A percentile compares a stretch with the other conserved stretches of the same genome.
These are phyloP conservation scores for Helostoma temminkii DNA, from an alignment of 2,797 vertebrate genomes.

Conservation along the genomic window DNA sequence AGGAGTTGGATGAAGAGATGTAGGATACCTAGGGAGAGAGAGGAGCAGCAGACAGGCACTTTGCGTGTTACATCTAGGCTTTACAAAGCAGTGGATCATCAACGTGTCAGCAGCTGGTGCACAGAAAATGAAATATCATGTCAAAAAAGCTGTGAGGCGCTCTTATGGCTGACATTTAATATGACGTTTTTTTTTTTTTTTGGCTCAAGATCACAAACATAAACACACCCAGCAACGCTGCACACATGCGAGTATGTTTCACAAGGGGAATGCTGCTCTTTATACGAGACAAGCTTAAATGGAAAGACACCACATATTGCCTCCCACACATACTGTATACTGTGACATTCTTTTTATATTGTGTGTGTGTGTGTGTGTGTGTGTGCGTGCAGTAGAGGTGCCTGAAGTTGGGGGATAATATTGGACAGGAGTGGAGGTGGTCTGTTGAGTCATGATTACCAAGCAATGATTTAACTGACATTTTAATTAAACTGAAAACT, in stretches of 20 bases:
- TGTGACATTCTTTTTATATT: slow-evolving; percentile 59
- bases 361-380: not conserved
- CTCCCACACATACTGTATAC: slow-evolving; percentile 2
- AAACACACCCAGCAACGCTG: slow-evolving; percentile 23
- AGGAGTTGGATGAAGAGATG: slow-evolving; percentile 92
- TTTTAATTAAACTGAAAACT: slow-evolving; percentile 89
- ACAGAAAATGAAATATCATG: slow-evolving; percentile 75
- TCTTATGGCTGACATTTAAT: slow-evolving; percentile 80
- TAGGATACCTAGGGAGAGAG: slow-evolving; percentile 90
- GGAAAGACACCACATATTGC: not conserved
- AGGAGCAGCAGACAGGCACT: slow-evolving; percentile 64
- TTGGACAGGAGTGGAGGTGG: slow-evolving; percentile 51
- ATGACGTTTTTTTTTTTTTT: slow-evolving; percentile 51
- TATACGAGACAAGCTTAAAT: not conserved
- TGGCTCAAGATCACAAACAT: slow-evolving; percentile 61
- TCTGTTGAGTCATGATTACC: slow-evolving; percentile 84
- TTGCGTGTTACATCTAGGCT: slow-evolving; percentile 66
- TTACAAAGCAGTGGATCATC: slow-evolving; percentile 71
- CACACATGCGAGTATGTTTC: slow-evolving; percentile 10
- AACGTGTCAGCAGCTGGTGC: slow-evolving; percentile 78
- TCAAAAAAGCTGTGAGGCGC: slow-evolving; percentile 68
- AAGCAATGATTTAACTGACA: slow-evolving; percentile 87
- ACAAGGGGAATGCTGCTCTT: slow-evolving; percentile 23
- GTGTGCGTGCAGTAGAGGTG: slow-evolving; percentile 45
- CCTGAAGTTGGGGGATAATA: slow-evolving; percentile 59